Evolutionary conservation across 2,797 vertebrate species (phyloP), one percentile per base, ranked within the genome.

Genomic region (Botia almorhae): DNA sequence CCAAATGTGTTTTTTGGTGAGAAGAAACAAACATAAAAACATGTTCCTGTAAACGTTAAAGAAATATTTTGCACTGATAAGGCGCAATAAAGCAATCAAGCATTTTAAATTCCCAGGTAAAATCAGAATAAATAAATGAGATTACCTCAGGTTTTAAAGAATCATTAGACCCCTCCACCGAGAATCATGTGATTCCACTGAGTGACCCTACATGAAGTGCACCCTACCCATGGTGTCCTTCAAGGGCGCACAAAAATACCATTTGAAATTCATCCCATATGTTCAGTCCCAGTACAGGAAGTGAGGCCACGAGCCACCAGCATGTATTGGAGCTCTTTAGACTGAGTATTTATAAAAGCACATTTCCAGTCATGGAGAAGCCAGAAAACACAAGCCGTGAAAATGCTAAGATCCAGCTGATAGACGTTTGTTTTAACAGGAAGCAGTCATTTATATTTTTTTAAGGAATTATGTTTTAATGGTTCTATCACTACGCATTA

Each of bases 301-400:
- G 65, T 21, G 23, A 78, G 60, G 12, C 67, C 70, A 76, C 29
- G 16, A 69, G 64, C 69, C 77, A 78, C 26, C 51, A 12, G 29
- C 3, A 17, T 23, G 21, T 51, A 36, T 21, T 67, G 58, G 33
- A 70, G n/a, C 46, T 68, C 72, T 43, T 29, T 19, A 55, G 21
- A 50, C 46, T 3, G 23, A 39, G 36, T 58, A 78, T 75, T 83
- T 70, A 78, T 39, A 39, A 6, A 39, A 39, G 36, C 33, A 81
- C 53, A 55, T 75, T 71, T 78, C 43, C 74, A 71, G 76, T 46
- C 50, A 53, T 14, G 13, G 33, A 23, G 76, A 71, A 39, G 36
- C 12, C 81, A 68, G 26, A 78, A 53, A 73, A 68, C 43, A 60
- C 26, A 26, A 67, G 69, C 33, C 21, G 56, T 46, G 7, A 39